A percentile compares a stretch with the other conserved stretches of the same genome.
phyloP scores from a whole-genome alignment of 1,140 invertebrate species.

The Eriosoma lanigerum region DNA sequence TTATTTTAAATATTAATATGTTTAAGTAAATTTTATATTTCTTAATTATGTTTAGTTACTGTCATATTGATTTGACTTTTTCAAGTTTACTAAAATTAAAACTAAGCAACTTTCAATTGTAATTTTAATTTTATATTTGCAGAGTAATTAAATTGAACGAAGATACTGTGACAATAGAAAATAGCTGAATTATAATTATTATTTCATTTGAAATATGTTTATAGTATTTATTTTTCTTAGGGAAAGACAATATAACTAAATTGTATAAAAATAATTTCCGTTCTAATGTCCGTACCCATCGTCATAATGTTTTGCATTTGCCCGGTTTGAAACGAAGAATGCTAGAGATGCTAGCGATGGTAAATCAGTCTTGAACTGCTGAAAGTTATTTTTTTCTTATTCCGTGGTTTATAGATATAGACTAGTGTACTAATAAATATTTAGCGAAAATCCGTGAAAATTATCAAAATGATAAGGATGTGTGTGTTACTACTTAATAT shows the following conservation, averaged over 20 bases:
- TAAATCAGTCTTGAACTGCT: constrained; percentile 15
- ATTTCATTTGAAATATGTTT: no score
- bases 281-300: constrained; percentile 10
- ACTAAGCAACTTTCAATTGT: no score
- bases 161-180: no score
- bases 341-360: background rate
- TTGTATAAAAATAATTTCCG: constrained; percentile 10
- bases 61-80: no score
- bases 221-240: no score
- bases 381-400: background rate
- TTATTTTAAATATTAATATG: no score
- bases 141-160: no score
- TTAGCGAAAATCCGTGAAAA: constrained; percentile 7
- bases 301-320: constrained; percentile 46
- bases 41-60: no score
- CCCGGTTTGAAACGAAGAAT: constrained; percentile 36
- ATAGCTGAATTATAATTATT: no score
- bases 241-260: constrained; percentile 44
- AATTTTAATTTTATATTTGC: no score
- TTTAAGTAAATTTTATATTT: no score
- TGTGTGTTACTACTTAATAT: background rate
- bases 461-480: background rate
- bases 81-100: no score
- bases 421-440: background rate
- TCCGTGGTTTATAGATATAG: background rate